phyloP scores from a whole-genome alignment of 2,888 invertebrate species.

The Pollenia amentaria region DNA sequence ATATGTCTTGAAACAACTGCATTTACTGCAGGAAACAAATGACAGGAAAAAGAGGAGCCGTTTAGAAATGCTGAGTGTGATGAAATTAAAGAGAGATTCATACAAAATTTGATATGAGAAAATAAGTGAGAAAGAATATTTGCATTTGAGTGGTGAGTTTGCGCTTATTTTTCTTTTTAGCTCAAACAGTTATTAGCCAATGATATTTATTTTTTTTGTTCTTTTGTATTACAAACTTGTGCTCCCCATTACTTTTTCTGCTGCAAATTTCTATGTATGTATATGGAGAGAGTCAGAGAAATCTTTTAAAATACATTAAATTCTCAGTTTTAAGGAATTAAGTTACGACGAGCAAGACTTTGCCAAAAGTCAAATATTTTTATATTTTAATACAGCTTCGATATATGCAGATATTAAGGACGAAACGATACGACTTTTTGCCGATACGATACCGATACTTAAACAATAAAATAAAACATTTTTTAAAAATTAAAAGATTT shows the following conservation, averaged over 20 bases:
- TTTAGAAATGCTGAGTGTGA: neutral
- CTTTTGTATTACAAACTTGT: neutral
- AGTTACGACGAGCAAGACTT: too few species aligned
- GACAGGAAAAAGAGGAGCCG: neutral
- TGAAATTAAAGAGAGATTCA: neutral
- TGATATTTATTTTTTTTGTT: neutral
- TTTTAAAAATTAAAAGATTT: too few species aligned
- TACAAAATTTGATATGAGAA: too few species aligned
- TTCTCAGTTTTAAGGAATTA: too few species aligned
- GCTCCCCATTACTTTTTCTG: conserved; percentile 19
- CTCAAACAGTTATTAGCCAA: neutral
- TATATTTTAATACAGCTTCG: too few species aligned
- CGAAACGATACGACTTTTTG: too few species aligned
- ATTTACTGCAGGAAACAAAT: conserved; percentile 34
- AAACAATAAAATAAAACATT: too few species aligned
- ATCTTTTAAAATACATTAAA: neutral
- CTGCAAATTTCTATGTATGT: conserved; percentile 33
- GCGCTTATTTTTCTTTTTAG: conserved; percentile 24
- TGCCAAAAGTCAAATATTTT: too few species aligned
- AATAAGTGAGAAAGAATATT: neutral
- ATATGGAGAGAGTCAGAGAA: conserved; percentile 1
- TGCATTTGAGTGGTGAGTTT: conserved; percentile 59
- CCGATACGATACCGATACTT: too few species aligned
- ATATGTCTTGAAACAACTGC: conserved; percentile 54
- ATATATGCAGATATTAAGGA: too few species aligned